Base-by-base conservation (phyloP, 2,888 invertebrate genomes). In the Pantelozetes paolii region DNA sequence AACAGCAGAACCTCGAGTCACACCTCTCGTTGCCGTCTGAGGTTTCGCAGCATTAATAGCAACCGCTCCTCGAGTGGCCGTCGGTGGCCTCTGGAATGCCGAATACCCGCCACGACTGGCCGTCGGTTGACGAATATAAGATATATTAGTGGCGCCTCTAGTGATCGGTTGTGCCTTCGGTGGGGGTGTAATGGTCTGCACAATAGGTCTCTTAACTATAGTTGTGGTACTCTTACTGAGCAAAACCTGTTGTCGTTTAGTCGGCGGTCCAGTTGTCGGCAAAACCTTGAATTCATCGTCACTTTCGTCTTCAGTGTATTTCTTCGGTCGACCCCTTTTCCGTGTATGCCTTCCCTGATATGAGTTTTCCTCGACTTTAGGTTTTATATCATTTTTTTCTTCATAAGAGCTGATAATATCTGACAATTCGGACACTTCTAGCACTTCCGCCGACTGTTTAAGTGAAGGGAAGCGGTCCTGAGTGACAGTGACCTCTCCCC, bases 401-500 rank as follows among this genome's bases (percentile, higher is more conserved):
- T 67, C 67, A 40, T 67, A 67, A 11, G 67, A 67, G 42, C 15
- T 40, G 23, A 67, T 67, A 40, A 67, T 67, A 42, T 67, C 67
- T 2, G 40, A 40, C 9, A 67, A 20, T 15, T 67, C 67, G 3
- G 23, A 40, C 30, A 67, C 67, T 67, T 67, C 67, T 13, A 67
- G 23, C 13, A n/a, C n/a, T 23, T 67, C 42, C 5, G 67, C 67
- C 23, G 40, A 40, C n/a, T 36, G 1, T n/a, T 67, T 67, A 23
- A 67, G 67, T 20, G 67, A 67, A 1, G 23, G 1, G 23, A 74
- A 54, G 48, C 62, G 59, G 28, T 71, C 42, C 30, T 71, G 62
- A 32, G 72, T 23, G 26, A 73, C 75, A 28, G 70, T 69, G 1
- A 75, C 72, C 40, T 75, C 72, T 54, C 75, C 75, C 30, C 67